Percentiles rank a stretch among this genome's conserved stretches.
These are phyloP conservation scores for Pseudococcus viburni DNA, from an alignment of 2,888 invertebrate genomes.

Conservation along the genomic window DNA sequence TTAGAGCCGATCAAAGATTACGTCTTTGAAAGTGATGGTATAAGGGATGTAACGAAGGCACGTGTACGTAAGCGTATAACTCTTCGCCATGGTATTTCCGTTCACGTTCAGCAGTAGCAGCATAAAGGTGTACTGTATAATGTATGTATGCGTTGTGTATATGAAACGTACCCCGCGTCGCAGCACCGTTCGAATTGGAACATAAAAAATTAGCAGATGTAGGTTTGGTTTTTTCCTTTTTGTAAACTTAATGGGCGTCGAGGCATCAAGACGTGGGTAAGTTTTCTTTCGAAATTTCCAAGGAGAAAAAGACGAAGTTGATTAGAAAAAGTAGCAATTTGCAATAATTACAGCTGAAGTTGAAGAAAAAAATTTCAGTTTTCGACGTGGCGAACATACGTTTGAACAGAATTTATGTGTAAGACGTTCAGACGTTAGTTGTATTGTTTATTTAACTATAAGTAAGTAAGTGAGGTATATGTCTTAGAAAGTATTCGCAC, in stretches of 20 bases:
- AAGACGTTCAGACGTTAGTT: neutral
- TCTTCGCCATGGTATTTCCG: slow-evolving; percentile 49
- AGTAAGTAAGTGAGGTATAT: neutral
- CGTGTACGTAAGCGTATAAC: slow-evolving; percentile 34
- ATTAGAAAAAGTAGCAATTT: slow-evolving; percentile 2
- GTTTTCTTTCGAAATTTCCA: slow-evolving; percentile 9
- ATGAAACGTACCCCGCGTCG: neutral
- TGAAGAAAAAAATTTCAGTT: neutral
- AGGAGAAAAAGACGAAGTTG: neutral
- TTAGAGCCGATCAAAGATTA: slow-evolving; percentile 34
- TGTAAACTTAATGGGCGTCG: neutral
- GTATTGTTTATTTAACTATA: neutral
- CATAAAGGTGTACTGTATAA: neutral
- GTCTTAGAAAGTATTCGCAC: neutral
- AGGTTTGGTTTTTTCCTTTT: neutral
- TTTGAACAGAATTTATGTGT: neutral
- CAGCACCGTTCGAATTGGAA: neutral
- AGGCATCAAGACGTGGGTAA: neutral
- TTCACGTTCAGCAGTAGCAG: slow-evolving; percentile 1
- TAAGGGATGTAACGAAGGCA: slow-evolving; percentile 51
- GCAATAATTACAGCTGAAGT: neutral
- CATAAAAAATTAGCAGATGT: slow-evolving; percentile 56
- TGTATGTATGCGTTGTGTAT: neutral
- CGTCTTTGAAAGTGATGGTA: slow-evolving; percentile 17
- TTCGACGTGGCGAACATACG: neutral